These are phyloP conservation scores for Heliconius ethilla DNA, from an alignment of 2,888 invertebrate species.

Conservation along the genomic window DNA sequence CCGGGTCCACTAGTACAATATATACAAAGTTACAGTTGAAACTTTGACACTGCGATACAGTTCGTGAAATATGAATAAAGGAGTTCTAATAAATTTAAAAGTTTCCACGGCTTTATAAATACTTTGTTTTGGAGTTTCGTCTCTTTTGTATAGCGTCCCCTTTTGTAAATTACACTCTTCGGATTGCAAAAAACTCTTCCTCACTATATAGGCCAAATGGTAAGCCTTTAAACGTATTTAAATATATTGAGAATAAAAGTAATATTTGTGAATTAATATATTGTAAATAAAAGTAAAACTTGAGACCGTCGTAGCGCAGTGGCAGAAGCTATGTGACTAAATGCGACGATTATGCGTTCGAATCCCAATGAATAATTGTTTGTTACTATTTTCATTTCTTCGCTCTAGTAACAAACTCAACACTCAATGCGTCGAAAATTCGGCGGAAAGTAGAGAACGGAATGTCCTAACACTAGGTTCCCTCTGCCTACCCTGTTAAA, in stretches of 20 bases:
- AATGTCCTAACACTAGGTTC: neutral
- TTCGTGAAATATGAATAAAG: conserved; percentile 34
- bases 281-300: no score
- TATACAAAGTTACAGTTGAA: conserved; percentile 4
- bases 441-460: neutral
- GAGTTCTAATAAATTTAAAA: conserved; percentile 37
- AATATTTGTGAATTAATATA: neutral
- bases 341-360: no score
- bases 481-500: no score
- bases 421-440: neutral
- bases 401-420: neutral
- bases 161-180: conserved; percentile 32
- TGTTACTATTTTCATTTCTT: no score
- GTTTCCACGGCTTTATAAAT: conserved; percentile 32
- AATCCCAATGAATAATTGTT: neutral
- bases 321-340: no score
- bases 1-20: no score
- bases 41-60: conserved; percentile 33
- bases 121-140: conserved; percentile 35
- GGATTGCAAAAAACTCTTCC: conserved; percentile 16
- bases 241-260: neutral
- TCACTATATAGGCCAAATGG: neutral
- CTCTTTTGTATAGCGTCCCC: conserved; percentile 28
- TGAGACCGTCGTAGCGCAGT: no score
- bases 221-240: neutral